phyloP scores from a whole-genome alignment of 2,888 invertebrate species.

The Melieria crassipennis region DNA sequence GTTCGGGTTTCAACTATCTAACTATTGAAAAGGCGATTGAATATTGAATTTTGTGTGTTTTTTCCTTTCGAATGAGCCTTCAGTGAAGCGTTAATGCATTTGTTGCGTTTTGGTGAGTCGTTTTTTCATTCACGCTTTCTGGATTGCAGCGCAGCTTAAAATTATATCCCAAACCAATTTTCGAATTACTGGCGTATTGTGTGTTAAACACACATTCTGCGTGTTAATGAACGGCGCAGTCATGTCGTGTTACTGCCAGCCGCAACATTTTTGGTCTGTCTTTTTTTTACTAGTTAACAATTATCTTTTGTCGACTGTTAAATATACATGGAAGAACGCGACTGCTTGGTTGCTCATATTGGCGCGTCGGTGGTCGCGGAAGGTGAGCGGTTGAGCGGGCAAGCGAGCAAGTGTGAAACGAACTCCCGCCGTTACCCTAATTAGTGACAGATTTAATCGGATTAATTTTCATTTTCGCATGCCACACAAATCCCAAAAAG shows the following conservation, averaged over 20 bases:
- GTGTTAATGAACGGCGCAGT: too few relatives aligned
- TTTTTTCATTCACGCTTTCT: not conserved
- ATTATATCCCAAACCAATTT: not conserved
- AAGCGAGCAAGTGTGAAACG: not conserved
- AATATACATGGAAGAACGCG: not conserved
- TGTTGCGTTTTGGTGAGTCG: slow-evolving; percentile 19
- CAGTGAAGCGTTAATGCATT: slow-evolving; percentile 59
- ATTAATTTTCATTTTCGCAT: slow-evolving; percentile 34
- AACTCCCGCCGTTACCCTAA: slow-evolving; percentile 26
- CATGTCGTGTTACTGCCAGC: too few relatives aligned
- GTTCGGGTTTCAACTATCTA: not conserved
- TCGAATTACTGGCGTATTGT: too few relatives aligned
- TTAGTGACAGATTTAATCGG: slow-evolving; percentile 33
- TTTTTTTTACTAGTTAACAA: too few relatives aligned
- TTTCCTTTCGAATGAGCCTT: slow-evolving; percentile 49
- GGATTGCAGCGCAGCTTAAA: not conserved
- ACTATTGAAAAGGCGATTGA: not conserved
- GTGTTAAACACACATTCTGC: too few relatives aligned
- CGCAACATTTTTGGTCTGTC: too few relatives aligned
- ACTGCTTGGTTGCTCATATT: not conserved
- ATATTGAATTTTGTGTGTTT: slow-evolving; percentile 6
- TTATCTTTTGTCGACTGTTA: not conserved
- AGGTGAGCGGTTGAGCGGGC: not conserved
- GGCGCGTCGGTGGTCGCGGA: too few relatives aligned
- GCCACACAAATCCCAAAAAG: slow-evolving; percentile 15